These are phyloP conservation scores for Bryconaethiops microstoma DNA, from an alignment of 2,797 vertebrate genomes.

Conservation along the genomic window DNA sequence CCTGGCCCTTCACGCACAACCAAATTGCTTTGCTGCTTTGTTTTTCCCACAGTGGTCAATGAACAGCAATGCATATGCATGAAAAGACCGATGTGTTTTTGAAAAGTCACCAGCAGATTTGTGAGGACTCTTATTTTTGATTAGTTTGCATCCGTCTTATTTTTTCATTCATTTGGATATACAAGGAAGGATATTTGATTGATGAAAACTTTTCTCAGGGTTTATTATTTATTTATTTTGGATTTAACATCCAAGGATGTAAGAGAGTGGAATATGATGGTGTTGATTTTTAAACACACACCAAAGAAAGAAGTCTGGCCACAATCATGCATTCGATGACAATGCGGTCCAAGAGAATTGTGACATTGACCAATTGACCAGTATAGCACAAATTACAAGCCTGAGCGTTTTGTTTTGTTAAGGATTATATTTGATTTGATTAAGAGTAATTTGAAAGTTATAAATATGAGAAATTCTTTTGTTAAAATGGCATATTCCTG, in stretches of 20 bases:
- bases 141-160: neutral
- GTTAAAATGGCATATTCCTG: neutral
- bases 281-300: neutral
- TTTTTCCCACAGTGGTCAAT: conserved; percentile 66
- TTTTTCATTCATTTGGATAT: neutral
- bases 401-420: neutral
- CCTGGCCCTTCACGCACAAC: conserved; percentile 62
- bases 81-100: conserved; percentile 2
- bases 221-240: neutral
- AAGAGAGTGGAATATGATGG: neutral
- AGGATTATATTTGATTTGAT: no score
- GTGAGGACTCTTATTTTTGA: neutral
- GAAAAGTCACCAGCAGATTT: neutral
- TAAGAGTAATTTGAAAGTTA: no score
- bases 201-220: neutral
- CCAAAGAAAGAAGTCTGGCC: neutral
- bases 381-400: neutral
- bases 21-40: conserved; percentile 73
- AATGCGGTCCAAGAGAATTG: neutral
- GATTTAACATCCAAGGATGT: neutral
- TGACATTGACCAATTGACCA: neutral
- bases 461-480: no score
- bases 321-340: neutral
- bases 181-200: neutral
- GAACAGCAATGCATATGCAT: conserved; percentile 38